These are phyloP conservation scores for Xiphorhynchus elegans DNA, from an alignment of 2,113 vertebrate species.

Conservation along the genomic window DNA sequence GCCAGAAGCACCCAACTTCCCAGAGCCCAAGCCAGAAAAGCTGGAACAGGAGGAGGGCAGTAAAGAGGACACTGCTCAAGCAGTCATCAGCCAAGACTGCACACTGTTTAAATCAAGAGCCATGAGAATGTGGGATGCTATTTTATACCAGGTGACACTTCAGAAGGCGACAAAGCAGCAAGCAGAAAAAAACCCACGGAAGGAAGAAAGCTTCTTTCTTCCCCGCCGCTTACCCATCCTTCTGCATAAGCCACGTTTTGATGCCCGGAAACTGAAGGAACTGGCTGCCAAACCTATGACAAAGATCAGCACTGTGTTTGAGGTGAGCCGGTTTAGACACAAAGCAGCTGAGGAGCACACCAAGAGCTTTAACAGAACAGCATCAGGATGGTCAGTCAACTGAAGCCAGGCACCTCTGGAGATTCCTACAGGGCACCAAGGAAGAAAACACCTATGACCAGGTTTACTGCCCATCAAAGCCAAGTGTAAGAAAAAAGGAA, in stretches of 20 bases:
- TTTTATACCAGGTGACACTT: slow-evolving; percentile 88
- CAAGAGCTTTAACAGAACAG: slow-evolving; percentile 90
- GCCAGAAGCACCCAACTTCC: slow-evolving; percentile 71
- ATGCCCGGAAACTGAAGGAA: slow-evolving; percentile 90
- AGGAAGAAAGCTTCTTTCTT: neutral
- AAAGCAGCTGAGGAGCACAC: slow-evolving; percentile 75
- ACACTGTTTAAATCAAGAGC: slow-evolving; percentile 71
- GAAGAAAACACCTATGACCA: neutral
- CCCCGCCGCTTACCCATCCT: slow-evolving; percentile 83
- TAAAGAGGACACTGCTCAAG: neutral
- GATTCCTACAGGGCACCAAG: neutral
- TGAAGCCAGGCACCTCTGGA: neutral
- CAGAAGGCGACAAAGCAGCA: slow-evolving; percentile 67
- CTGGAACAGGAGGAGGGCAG: neutral
- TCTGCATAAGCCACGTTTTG: slow-evolving; percentile 88
- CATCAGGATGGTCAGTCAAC: slow-evolving; percentile 80
- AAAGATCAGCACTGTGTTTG: slow-evolving; percentile 74
- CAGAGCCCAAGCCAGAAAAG: neutral
- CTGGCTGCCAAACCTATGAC: slow-evolving; percentile 82
- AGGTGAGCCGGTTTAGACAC: slow-evolving; percentile 78
- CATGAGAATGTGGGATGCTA: slow-evolving; percentile 90
- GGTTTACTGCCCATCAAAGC: neutral
- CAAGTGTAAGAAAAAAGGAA: neutral
- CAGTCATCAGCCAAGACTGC: slow-evolving; percentile 25
- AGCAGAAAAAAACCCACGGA: slow-evolving; percentile 11